These are phyloP conservation scores for Gymnothorax reevesii DNA, from an alignment of 2,797 vertebrate species.

Conservation along the genomic window DNA sequence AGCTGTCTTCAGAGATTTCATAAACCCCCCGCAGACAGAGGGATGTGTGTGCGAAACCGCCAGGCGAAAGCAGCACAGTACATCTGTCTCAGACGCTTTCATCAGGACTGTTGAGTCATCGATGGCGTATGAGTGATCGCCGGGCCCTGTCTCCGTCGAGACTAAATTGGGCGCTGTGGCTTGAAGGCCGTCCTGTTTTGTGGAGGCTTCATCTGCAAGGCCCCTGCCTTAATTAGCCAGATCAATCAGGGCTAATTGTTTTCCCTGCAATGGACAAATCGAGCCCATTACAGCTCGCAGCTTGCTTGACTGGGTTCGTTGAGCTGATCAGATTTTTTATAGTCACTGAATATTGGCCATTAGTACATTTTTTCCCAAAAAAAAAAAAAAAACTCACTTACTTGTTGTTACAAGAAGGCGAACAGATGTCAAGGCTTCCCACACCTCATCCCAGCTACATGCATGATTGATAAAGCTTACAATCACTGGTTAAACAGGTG, in stretches of 20 bases:
- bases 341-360: background rate
- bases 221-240: background rate
- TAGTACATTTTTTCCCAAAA: background rate
- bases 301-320: background rate
- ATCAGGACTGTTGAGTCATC: background rate
- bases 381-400: background rate
- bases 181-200: background rate
- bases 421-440: background rate
- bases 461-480: background rate
- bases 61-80: too few species aligned
- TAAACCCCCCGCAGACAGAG: background rate
- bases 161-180: background rate
- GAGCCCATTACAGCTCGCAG: background rate
- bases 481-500: background rate
- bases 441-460: background rate
- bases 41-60: background rate
- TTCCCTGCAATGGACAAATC: background rate
- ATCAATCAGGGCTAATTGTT: slow-evolving; percentile 16
- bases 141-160: background rate
- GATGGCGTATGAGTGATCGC: background rate
- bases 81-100: background rate
- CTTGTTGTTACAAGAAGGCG: background rate
- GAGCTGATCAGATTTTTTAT: background rate
- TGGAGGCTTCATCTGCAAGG: background rate
- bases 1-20: background rate